Evolutionary conservation across 2,888 invertebrate genomes (phyloP).

Genomic region (Drosophila robusta): DNA sequence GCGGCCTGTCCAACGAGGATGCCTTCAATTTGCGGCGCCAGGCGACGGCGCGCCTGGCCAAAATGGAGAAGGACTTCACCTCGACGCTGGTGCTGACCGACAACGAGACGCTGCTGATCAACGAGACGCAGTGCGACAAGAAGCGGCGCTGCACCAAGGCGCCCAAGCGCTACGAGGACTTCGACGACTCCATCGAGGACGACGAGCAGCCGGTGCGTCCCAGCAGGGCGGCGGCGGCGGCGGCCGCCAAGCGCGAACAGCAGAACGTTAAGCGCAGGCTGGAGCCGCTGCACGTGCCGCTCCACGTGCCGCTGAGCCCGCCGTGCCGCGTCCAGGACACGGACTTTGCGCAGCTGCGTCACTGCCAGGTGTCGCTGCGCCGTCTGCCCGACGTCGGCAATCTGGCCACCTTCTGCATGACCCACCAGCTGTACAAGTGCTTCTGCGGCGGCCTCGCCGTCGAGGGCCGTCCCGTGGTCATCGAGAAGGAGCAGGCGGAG

Average conservation of each 20-base stretch:
- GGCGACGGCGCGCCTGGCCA: conserved; percentile 87
- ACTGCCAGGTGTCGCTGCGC: conserved; percentile 80
- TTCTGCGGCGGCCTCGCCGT: conserved; percentile 86
- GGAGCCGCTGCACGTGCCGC: conserved; percentile 1
- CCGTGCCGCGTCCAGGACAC: conserved; percentile 69
- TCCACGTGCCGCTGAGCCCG: conserved; percentile 28
- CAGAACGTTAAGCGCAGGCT: conserved; percentile 10
- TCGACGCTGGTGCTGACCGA: conserved; percentile 89
- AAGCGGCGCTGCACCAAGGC: conserved; percentile 87
- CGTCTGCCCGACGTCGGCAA: conserved; percentile 83
- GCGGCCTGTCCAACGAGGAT: conserved; percentile 82
- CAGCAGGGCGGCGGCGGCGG: conserved; percentile 3
- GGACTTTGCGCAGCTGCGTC: conserved; percentile 72
- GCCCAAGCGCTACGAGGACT: conserved; percentile 88
- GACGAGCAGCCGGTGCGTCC: conserved; percentile 59
- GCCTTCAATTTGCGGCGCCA: conserved; percentile 83
- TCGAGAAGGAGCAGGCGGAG: conserved; percentile 75
- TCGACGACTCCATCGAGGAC: conserved; percentile 77
- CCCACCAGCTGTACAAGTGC: conserved; percentile 89
- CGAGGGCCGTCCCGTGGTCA: conserved; percentile 79
- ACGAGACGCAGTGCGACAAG: conserved; percentile 85
- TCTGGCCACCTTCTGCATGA: conserved; percentile 88
- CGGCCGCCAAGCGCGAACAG: conserved; percentile 30
- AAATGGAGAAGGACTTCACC: conserved; percentile 90
- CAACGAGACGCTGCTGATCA: conserved; percentile 88